phyloP scores from a whole-genome alignment of 2,888 invertebrate genomes.

The Pammene fasciana region DNA sequence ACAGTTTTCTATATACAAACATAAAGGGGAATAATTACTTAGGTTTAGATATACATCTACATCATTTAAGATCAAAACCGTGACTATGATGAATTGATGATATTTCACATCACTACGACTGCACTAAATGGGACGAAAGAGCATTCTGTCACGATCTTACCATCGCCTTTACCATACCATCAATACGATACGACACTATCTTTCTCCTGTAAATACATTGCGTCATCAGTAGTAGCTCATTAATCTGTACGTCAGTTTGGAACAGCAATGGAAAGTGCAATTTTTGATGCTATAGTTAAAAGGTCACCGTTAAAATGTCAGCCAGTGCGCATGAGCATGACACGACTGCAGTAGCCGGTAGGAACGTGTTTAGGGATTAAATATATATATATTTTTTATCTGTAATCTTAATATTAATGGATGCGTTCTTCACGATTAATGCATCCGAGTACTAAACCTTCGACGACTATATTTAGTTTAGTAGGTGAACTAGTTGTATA shows the following conservation, averaged over 20 bases:
- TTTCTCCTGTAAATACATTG: constrained; percentile 42
- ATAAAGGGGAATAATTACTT: too few species aligned
- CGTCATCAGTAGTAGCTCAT: constrained; percentile 1
- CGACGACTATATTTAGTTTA: constrained; percentile 31
- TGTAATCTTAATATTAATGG: constrained; percentile 32
- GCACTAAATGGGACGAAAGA: constrained; percentile 55
- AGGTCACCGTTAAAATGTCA: constrained; percentile 33
- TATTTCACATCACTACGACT: constrained; percentile 47
- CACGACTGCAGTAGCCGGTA: not conserved
- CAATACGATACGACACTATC: constrained; percentile 45
- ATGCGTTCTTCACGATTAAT: constrained; percentile 25
- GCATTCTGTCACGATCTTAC: constrained; percentile 70
- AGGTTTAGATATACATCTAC: not conserved
- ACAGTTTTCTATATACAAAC: too few species aligned
- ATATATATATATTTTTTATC: constrained; percentile 26
- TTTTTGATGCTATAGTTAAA: not conserved
- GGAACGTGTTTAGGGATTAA: constrained; percentile 23
- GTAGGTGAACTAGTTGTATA: constrained; percentile 23
- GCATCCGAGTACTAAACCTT: constrained; percentile 20
- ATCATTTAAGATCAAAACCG: not conserved
- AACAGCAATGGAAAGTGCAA: constrained; percentile 21
- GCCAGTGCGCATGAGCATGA: constrained; percentile 19
- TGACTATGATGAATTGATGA: constrained; percentile 7
- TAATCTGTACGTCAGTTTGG: not conserved
- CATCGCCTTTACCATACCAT: constrained; percentile 47